Percentiles rank a stretch among this genome's conserved stretches.
Conservation (phyloP, 2,797 vertebrate genomes). For the Tachyglossus aculeatus region DNA sequence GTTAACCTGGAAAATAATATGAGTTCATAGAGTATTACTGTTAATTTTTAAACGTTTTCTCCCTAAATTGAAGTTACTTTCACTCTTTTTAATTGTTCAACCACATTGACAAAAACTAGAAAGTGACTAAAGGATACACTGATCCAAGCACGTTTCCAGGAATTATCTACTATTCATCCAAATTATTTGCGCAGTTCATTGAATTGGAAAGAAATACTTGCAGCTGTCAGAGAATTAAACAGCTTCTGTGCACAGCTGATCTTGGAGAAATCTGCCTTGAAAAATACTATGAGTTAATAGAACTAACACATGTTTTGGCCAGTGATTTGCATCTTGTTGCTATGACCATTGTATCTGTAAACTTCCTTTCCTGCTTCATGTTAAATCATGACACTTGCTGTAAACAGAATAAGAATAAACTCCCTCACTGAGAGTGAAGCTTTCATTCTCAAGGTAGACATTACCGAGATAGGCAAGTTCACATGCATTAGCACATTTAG, state of each 20-base stretch:
- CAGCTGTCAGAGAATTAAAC: constrained; percentile 50
- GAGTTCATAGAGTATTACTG: background rate
- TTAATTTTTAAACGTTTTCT: background rate
- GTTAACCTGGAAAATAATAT: background rate
- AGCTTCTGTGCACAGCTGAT: constrained; percentile 52
- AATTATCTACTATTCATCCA: constrained; percentile 48
- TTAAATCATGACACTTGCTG: constrained; percentile 40
- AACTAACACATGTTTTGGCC: constrained; percentile 59
- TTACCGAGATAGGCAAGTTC: constrained; percentile 18
- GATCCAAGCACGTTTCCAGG: constrained; percentile 51
- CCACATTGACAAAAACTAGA: constrained; percentile 28
- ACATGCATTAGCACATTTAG: background rate
- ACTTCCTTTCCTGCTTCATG: constrained; percentile 48
- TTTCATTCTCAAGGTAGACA: constrained; percentile 12
- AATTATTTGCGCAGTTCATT: constrained; percentile 56
- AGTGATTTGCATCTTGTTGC: constrained; percentile 50
- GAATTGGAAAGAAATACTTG: constrained; percentile 52
- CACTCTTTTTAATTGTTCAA: constrained; percentile 20
- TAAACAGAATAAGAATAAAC: constrained; percentile 52
- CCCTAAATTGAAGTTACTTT: constrained; percentile 10
- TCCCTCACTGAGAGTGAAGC: constrained; percentile 14
- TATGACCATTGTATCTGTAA: constrained; percentile 49
- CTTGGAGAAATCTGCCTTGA: constrained; percentile 39
- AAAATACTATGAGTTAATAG: constrained; percentile 43
- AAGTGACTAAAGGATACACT: constrained; percentile 48